Base-by-base conservation (phyloP, 2,113 vertebrate genomes). In the Hyla sarda region DNA sequence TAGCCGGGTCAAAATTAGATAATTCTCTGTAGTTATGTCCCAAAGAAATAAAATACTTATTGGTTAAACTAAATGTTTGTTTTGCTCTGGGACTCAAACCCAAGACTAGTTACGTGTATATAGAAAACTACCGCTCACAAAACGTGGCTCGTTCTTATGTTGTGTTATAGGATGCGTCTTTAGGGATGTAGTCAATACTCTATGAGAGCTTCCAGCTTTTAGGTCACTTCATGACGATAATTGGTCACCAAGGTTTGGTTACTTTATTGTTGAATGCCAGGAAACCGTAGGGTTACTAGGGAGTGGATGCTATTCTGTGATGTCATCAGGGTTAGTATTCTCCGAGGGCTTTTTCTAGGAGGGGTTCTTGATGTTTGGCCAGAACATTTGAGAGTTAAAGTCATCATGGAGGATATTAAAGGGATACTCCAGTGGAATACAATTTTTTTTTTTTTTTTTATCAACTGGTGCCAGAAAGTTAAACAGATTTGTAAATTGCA, bases 21-120 rank as follows among this genome's bases (percentile, higher is more conserved):
- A 62, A 80, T 32, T 62, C n/a, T 60, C 52, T 80, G 77, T 62
- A 80, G 54, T n/a, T 8, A 23, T 54, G 45, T 54, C 54, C 77
- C 56, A 58, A 58, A 37, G 77, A 62, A 80, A 80, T 23, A 17
- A 34, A 80, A 80, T 80, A 58, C 30, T 80, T 80, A 80, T 80
- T 80, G 54, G 23, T 10, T 80, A 80, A 80, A 80, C 6, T n/a
- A n/a, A 80, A 62, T 80, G 56, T 80, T 80, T 80, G 52, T 80
- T 62, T 62, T 62, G 34, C 14, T 80, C 56, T 80, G 32, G 50
- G n/a, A 80, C n/a, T 41, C 21, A 10, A 28, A 60, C 34, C 77
- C 56, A 41, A 80, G 17, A 21, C 77, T 41, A 45, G 54, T 79
- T 79, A 79, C 32, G 12, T 58, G 52, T 79, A 13, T 34, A 80